Percentiles rank a stretch among this genome's conserved stretches.
Evolutionary conservation across 2,113 vertebrate species (phyloP).

Genomic region (Perognathus longimembris): DNA sequence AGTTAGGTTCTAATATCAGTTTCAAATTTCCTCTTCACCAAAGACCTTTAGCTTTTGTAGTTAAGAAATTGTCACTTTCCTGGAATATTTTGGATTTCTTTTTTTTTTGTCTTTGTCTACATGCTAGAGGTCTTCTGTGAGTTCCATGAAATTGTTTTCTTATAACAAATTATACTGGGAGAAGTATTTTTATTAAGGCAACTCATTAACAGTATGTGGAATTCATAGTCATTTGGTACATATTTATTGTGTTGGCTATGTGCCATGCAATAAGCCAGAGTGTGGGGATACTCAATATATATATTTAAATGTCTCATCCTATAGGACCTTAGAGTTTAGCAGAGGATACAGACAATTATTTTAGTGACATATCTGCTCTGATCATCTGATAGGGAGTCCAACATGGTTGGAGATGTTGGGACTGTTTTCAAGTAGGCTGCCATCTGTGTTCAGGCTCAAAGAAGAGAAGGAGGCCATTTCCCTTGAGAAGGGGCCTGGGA

Average conservation of each 20-base stretch:
- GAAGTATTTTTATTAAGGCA: not conserved
- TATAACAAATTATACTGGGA: not conserved
- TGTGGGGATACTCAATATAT: not conserved
- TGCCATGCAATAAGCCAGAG: not conserved
- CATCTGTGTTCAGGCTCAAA: not conserved
- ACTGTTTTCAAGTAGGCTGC: not conserved
- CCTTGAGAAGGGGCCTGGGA: not conserved
- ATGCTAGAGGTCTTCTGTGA: not conserved
- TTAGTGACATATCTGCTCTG: not conserved
- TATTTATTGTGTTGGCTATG: not conserved
- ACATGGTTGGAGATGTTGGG: not conserved
- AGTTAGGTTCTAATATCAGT: slow-evolving; percentile 2
- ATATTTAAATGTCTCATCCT: not conserved
- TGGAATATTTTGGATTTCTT: slow-evolving; percentile 4
- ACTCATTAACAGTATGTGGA: slow-evolving; percentile 5
- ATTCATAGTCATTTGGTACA: slow-evolving; percentile 20
- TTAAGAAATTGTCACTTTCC: slow-evolving; percentile 32
- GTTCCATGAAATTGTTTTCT: slow-evolving; percentile 1
- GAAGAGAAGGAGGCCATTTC: not conserved
- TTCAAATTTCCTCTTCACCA: slow-evolving; percentile 30
- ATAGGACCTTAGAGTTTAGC: not conserved
- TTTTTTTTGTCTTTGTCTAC: slow-evolving; percentile 9
- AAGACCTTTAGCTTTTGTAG: not conserved
- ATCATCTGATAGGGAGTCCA: not conserved
- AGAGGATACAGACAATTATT: slow-evolving; percentile 5